Percentiles rank a stretch among this genome's conserved stretches.
Conservation (phyloP, 1,140 invertebrate genomes). For the Triops cancriformis region DNA sequence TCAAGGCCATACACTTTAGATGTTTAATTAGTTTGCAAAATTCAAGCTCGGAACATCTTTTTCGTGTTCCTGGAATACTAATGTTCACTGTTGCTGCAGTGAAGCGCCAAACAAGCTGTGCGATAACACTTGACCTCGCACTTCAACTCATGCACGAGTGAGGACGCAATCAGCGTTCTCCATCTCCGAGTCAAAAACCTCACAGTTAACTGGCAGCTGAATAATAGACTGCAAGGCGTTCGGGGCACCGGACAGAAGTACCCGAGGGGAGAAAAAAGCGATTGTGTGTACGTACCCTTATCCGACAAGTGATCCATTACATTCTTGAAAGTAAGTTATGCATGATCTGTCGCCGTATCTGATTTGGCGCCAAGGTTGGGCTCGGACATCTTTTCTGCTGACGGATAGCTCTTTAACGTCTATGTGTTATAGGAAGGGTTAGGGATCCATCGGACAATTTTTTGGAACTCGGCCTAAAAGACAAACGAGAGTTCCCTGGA, state of each 20-base stretch:
- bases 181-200: not conserved
- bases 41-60: not conserved
- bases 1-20: not conserved
- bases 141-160: not conserved
- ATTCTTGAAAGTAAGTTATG: not conserved
- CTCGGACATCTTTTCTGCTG: not conserved
- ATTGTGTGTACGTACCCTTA: not conserved
- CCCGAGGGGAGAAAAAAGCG: not conserved
- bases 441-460: not conserved
- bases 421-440: too few relatives aligned
- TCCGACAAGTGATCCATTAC: not conserved
- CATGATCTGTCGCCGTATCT: not conserved
- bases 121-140: conserved; percentile 3
- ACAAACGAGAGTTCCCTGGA: not conserved
- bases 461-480: not conserved
- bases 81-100: not conserved
- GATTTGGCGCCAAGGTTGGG: not conserved
- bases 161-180: not conserved
- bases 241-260: not conserved
- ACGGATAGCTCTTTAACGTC: too few relatives aligned
- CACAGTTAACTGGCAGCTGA: not conserved
- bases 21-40: not conserved
- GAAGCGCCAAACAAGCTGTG: not conserved
- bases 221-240: not conserved
- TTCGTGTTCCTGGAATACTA: not conserved